Evolutionary conservation across 2,888 invertebrate genomes (phyloP), one percentile per base, ranked within the genome.

Genomic region (Didymodactylos carnosus): DNA sequence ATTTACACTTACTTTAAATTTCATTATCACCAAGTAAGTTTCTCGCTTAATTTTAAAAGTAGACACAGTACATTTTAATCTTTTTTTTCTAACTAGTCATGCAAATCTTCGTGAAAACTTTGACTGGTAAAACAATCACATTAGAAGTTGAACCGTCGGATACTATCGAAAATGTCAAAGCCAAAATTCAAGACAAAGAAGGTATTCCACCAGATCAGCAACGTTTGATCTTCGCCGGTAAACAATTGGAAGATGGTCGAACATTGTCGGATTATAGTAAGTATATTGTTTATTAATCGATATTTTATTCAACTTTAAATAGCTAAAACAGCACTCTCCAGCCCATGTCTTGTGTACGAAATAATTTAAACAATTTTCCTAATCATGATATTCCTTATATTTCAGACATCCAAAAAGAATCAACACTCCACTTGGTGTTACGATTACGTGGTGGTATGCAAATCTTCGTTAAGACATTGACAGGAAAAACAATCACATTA

Each of bases 111-210:
- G 53, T 53, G 1, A 53, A 53, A 53, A 53, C 53, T 19, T 5
- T 53, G 10, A 53, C 53, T 25, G 53, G 82, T 40, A 83, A 83
- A 76, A 83, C 82, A 74, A 83, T 83, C 77, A 82, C 82, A 75
- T 79, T 83, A 70, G 80, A 82, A 79, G 82, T 83, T 77, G 92
- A 93, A 84, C 89, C 92, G 72, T 91, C 91, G 1, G 92, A 93
- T 82, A 91, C 91, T 14, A 92, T 93, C 79, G 92, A 93, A 86
- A 92, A 93, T 89, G 92, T 93, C 46, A 94, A 94, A 84, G 81
- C 82, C 19, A 83, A 83, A 76, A 84, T 84, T 75, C 83, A 84
- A 77, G 87, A 87, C 77, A 87, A 87, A 78, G 86, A 87, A 78
- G 75, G 75, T 39, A 75, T 75, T 40, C 75, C 75, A 69, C 75